Evolutionary conservation across 2,113 vertebrate species (phyloP).

Genomic region (Pterophyllum scalare): DNA sequence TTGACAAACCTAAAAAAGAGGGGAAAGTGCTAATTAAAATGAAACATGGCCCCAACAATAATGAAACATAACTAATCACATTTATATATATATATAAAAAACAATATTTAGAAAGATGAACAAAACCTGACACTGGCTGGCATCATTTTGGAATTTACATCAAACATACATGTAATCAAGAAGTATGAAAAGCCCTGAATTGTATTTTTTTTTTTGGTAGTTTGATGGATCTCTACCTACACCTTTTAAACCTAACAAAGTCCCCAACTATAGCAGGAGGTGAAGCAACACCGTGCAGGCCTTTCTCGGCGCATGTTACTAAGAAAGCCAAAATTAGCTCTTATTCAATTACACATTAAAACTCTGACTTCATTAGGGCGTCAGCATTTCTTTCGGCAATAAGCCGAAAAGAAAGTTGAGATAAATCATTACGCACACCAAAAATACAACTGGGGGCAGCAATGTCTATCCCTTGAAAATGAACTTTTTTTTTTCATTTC

Average conservation of each 20-base stretch:
- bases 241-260: slow-evolving; percentile 26
- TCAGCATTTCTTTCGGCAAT: slow-evolving; percentile 32
- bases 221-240: slow-evolving; percentile 39
- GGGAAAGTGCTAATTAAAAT: slow-evolving; percentile 83
- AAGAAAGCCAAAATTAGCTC: slow-evolving; percentile 21
- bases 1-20: slow-evolving; percentile 76
- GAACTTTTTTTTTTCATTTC: slow-evolving; percentile 16
- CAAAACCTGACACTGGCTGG: slow-evolving; percentile 71
- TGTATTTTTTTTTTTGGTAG: slow-evolving; percentile 41
- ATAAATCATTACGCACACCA: slow-evolving; percentile 53
- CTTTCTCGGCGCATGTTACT: slow-evolving; percentile 22
- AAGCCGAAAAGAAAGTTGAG: slow-evolving; percentile 55
- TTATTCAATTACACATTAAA: slow-evolving; percentile 41
- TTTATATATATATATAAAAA: slow-evolving; percentile 66
- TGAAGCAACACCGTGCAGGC: slow-evolving; percentile 32
- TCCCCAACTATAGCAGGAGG: slow-evolving; percentile 21
- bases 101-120: slow-evolving; percentile 67
- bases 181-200: slow-evolving; percentile 66
- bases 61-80: slow-evolving; percentile 74
- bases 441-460: slow-evolving; percentile 49
- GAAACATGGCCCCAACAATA: slow-evolving; percentile 79
- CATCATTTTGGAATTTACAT: slow-evolving; percentile 62
- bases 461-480: slow-evolving; percentile 40
- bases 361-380: slow-evolving; percentile 28
- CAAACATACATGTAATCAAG: slow-evolving; percentile 61